Base-by-base conservation (phyloP, 2,113 vertebrate species). In the Oreotrochilus melanogaster region DNA sequence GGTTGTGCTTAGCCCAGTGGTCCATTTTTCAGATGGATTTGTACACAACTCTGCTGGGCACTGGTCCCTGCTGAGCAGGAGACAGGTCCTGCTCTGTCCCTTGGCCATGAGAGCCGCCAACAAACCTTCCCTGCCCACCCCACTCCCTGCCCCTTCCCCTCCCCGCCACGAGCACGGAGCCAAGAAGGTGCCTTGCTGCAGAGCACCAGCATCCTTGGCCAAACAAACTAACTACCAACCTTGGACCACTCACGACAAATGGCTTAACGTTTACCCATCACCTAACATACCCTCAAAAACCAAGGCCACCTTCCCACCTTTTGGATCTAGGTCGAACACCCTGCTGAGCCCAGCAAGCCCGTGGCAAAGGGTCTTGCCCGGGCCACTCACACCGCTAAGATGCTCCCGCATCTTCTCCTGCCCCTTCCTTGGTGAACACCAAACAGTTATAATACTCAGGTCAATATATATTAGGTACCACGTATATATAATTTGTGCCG, bases 401-500 rank as follows among this genome's bases (percentile, higher is more conserved):
- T 88, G 91, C 94, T 93, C 62, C 84, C 2, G 93, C 92, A 85
- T 69, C 96, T 94, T 94, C 94, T 93, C 92, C 96, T 97, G 93
- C 93, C 86, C 93, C 92, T 96, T 79, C 97, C 97, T 97, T 97
- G 97, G 96, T 78, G 96, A 98, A 98, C 98, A 97, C 97, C 92
- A 82, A 98, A 98, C 96, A 97, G 96, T 97, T 96, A 98, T 96
- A 97, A 98, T 94, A 97, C 97, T 98, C 97, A 97, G 97, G 96
- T 97, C 96, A 96, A 97, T 97, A 98, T 98, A 98, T 97, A 97
- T 96, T 96, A 98, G 96, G 97, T 92, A 94, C 95, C 98, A 97
- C 79, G 93, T 89, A 94, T 97, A 97, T 96, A 96, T 93, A 96
- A 96, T 96, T 97, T 96, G 95, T 95, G 96, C 96, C 88, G 95